Base-by-base conservation (phyloP, 2,113 vertebrate species). In the Ranitomeya imitator region DNA sequence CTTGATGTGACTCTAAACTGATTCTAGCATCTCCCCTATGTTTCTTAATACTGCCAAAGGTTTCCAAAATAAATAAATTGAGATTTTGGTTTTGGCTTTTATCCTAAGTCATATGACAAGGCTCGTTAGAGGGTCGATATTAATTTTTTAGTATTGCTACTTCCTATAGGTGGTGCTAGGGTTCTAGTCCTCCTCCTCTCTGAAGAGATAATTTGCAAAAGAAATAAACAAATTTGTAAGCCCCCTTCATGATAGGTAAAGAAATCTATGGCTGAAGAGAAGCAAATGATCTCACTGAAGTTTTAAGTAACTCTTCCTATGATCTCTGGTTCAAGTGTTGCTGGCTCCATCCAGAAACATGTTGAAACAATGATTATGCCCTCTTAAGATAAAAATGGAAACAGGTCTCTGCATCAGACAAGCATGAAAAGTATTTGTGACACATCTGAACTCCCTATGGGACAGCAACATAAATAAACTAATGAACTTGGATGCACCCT, bases 401-500 rank as follows among this genome's bases (percentile, higher is more conserved):
- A 83, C 52, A 83, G 84, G 14, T 77, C 31, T 45, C 21, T 45
- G 31, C 69, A 86, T 65, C 84, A 83, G 55, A 67, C 83, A 69
- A 15, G 26, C 54, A 60, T 52, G 60, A 55, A 13, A 54, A 61
- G 54, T 79, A 60, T 89, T 86, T 76, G 60, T 88, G 82, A 74
- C 60, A 26, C 18, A 52, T 16, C 55, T 81, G 63, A 31, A 55
- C 79, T 88, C 79, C 67, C 26, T 45, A n/a, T 45, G 59, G 55
- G 37, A 79, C 55, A 52, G 54, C 23, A 14, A 80, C 67, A 88
- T 74, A 88, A 83, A 88, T 88, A 73, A 76, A 83, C 19, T n/a
- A 83, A 60, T 83, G 67, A 74, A 82, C 67, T 55, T 88, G 57
- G 79, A 74, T 52, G 79, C 54, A 51, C 86, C 71, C 15, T 74